A percentile compares a stretch with the other conserved stretches of the same genome.
Evolutionary conservation across 2,888 invertebrate species (phyloP).

Genomic region (Stratiomys singularior): DNA sequence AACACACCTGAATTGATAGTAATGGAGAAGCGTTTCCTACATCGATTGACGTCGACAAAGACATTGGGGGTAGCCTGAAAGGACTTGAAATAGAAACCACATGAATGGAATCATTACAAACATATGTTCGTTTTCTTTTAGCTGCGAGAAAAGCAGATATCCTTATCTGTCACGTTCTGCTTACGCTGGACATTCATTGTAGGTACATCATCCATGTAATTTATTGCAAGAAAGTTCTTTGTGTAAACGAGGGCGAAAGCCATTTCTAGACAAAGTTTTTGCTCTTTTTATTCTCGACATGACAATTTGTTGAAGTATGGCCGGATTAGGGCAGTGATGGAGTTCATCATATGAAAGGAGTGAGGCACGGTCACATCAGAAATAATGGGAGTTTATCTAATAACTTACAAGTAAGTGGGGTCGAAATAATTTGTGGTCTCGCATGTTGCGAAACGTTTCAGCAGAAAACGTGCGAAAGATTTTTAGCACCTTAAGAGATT

Average conservation of each 20-base stretch:
- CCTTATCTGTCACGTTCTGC: conserved; percentile 51
- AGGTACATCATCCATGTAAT: conserved; percentile 48
- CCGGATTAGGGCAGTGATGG: conserved; percentile 24
- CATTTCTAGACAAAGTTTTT: conserved; percentile 33
- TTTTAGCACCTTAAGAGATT: too few relatives aligned
- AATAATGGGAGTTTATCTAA: conserved; percentile 10
- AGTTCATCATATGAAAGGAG: conserved; percentile 11
- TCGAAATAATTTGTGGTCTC: background rate
- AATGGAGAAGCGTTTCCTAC: conserved; percentile 26
- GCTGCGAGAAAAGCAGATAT: conserved; percentile 44
- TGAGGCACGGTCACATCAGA: background rate
- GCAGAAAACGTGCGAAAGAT: too few relatives aligned
- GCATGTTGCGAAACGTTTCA: too few relatives aligned
- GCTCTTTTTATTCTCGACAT: conserved; percentile 40
- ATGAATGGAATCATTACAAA: conserved; percentile 48
- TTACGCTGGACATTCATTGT: conserved; percentile 51
- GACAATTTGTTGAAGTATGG: conserved; percentile 40
- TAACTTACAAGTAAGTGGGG: conserved; percentile 15
- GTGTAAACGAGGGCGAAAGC: conserved; percentile 32
- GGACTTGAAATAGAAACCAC: conserved; percentile 38
- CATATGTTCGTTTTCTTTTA: conserved; percentile 41
- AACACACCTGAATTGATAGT: conserved; percentile 42
- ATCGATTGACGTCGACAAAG: background rate
- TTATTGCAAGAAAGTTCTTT: conserved; percentile 47
- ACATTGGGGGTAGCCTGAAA: conserved; percentile 9